Evolutionary conservation across 2,113 vertebrate species (phyloP).

Genomic region (Campylomormyrus numenius): DNA sequence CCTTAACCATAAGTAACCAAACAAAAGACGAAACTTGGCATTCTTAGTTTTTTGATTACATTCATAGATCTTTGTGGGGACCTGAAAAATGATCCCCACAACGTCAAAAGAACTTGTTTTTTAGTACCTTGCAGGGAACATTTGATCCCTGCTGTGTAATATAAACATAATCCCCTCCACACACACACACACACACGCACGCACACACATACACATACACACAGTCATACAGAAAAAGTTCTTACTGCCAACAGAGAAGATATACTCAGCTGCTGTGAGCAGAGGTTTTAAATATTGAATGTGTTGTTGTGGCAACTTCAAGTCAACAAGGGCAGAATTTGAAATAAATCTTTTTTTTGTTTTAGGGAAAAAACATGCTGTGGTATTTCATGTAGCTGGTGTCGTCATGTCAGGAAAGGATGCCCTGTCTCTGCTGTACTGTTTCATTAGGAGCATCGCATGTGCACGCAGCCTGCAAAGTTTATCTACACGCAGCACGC

Average conservation of each 20-base stretch:
- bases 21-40: too few relatives aligned
- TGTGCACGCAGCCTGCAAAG: not conserved
- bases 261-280: not conserved
- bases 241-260: not conserved
- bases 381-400: not conserved
- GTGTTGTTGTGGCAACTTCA: not conserved
- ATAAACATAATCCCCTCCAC: not conserved
- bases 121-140: not conserved
- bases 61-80: too few relatives aligned
- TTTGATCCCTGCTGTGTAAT: not conserved
- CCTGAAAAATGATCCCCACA: too few relatives aligned
- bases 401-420: not conserved
- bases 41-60: too few relatives aligned
- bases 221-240: not conserved
- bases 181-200: not conserved
- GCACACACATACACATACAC: not conserved
- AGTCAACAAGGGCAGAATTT: not conserved
- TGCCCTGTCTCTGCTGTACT: not conserved
- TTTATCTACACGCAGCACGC: not conserved
- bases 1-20: too few relatives aligned
- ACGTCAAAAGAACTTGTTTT: too few relatives aligned
- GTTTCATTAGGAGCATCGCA: not conserved
- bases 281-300: not conserved
- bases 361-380: not conserved
- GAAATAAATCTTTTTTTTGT: not conserved